Evolutionary conservation across 2,888 invertebrate species (phyloP).

Genomic region (Leucophora obtusa): DNA sequence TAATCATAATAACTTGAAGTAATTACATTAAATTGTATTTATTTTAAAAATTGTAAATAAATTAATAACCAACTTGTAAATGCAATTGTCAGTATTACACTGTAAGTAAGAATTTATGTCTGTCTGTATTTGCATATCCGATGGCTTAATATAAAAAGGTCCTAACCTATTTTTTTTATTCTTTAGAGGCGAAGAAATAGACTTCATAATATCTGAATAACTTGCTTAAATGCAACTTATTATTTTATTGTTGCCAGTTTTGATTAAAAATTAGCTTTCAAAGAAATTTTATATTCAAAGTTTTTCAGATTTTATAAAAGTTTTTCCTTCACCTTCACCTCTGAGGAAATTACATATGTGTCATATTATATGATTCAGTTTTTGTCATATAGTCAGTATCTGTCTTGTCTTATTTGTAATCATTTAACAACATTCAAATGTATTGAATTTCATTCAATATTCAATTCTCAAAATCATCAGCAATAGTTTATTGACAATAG

Average conservation of each 20-base stretch:
- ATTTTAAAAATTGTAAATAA: neutral
- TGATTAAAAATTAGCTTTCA: too few relatives aligned
- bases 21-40: neutral
- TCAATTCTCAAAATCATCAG: neutral
- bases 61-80: neutral
- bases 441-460: slow-evolving; percentile 20
- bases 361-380: neutral
- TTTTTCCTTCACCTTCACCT: too few relatives aligned
- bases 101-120: neutral
- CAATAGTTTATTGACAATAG: slow-evolving; percentile 13
- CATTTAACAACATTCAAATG: slow-evolving; percentile 27
- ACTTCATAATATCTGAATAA: too few relatives aligned
- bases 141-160: too few relatives aligned
- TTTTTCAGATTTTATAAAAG: too few relatives aligned
- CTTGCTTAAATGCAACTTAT: too few relatives aligned
- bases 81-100: neutral
- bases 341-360: too few relatives aligned
- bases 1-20: neutral
- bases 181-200: too few relatives aligned
- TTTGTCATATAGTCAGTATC: neutral
- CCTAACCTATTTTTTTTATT: too few relatives aligned
- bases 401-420: slow-evolving; percentile 10
- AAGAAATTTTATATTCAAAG: too few relatives aligned
- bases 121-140: neutral
- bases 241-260: too few relatives aligned